Conservation (phyloP, 2,888 invertebrate genomes). For the Idaea straminata region DNA sequence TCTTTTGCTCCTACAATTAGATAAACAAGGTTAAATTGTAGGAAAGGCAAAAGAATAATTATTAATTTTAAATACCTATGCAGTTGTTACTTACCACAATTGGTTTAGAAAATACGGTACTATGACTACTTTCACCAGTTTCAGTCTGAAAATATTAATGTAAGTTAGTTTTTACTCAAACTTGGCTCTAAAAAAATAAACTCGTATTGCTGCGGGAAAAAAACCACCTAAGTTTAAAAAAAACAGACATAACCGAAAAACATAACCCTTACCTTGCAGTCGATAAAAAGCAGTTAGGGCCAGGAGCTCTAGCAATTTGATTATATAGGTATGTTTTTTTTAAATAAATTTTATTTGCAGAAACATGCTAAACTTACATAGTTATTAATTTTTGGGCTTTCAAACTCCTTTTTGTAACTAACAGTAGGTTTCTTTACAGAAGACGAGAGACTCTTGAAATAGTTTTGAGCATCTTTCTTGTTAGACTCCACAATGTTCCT, state of each 20-base stretch:
- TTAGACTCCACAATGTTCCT: slow-evolving; percentile 57
- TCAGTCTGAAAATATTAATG: slow-evolving; percentile 31
- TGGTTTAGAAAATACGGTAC: neutral
- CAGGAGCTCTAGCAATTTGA: neutral
- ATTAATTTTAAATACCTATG: neutral
- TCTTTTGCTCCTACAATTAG: neutral
- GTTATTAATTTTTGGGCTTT: slow-evolving; percentile 24
- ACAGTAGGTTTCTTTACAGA: slow-evolving; percentile 54
- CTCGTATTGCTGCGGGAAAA: too few relatives aligned
- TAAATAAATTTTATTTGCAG: neutral
- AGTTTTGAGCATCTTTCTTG: slow-evolving; percentile 72
- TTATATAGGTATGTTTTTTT: neutral
- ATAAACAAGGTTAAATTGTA: neutral
- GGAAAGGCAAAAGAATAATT: neutral
- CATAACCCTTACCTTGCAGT: too few relatives aligned
- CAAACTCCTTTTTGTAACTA: slow-evolving; percentile 25
- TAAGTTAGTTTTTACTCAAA: neutral
- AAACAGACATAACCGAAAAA: too few relatives aligned
- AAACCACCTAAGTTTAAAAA: too few relatives aligned
- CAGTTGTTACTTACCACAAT: neutral
- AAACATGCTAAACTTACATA: slow-evolving; percentile 14
- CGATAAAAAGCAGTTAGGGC: too few relatives aligned
- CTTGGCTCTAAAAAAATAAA: too few relatives aligned
- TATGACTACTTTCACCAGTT: neutral
- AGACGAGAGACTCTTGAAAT: slow-evolving; percentile 66